These are phyloP conservation scores for Nycticebus coucang DNA, from an alignment of 2,113 vertebrate genomes.

Conservation along the genomic window DNA sequence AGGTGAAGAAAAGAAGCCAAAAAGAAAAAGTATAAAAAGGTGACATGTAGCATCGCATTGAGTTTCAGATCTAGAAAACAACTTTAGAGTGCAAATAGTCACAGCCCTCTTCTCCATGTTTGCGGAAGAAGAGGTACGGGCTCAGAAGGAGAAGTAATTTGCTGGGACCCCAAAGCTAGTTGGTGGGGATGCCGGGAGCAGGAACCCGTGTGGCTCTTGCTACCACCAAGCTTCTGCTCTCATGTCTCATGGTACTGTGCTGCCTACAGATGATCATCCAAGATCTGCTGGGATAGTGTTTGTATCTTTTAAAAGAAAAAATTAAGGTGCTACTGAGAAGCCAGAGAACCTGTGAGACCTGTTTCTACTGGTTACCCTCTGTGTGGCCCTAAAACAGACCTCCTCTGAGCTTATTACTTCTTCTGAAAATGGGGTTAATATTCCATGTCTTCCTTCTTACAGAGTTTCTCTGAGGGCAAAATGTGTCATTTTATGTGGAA, in stretches of 20 bases:
- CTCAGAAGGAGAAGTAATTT: background rate
- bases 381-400: background rate
- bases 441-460: background rate
- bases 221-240: background rate
- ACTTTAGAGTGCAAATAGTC: accelerated
- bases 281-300: background rate
- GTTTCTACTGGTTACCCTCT: background rate
- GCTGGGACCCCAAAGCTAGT: background rate
- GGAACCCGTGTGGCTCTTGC: background rate
- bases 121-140: background rate
- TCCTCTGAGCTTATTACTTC: background rate
- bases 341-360: background rate
- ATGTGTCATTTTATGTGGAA: background rate
- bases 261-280: background rate
- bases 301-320: background rate
- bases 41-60: background rate
- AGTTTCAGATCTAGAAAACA: background rate
- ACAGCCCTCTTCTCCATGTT: background rate
- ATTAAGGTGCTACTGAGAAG: background rate
- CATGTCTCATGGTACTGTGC: background rate
- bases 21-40: background rate
- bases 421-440: background rate
- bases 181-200: background rate
- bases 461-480: background rate
- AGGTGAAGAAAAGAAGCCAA: background rate